Conservation (phyloP, 2,888 invertebrate species). For the Nomada hirtipes region DNA sequence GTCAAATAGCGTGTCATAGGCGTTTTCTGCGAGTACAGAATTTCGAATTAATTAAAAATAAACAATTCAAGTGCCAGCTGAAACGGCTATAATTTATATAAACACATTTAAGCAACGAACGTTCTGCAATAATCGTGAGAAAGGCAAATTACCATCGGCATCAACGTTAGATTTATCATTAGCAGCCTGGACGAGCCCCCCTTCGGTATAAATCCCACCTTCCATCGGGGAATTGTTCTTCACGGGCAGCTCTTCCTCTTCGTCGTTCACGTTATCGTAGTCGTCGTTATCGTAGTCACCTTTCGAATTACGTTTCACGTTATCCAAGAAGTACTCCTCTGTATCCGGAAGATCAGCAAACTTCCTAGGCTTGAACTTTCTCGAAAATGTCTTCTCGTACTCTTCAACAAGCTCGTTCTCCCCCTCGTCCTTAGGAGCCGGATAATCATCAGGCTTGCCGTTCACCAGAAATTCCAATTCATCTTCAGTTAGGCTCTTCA, state of each 20-base stretch:
- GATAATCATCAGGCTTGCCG: constrained; percentile 37
- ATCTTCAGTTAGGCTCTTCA: constrained; percentile 6
- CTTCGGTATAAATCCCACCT: constrained; percentile 75
- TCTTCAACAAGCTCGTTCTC: constrained; percentile 47
- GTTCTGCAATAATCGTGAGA: neutral
- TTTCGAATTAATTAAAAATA: neutral
- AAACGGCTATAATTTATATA: neutral
- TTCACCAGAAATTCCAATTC: constrained; percentile 56
- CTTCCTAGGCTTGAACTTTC: constrained; percentile 71
- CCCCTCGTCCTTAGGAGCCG: constrained; percentile 8
- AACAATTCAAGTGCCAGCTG: neutral
- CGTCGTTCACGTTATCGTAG: constrained; percentile 36
- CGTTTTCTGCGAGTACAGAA: constrained; percentile 77
- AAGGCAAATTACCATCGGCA: constrained; percentile 37
- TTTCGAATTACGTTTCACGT: constrained; percentile 45
- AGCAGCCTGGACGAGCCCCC: constrained; percentile 74
- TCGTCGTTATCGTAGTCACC: constrained; percentile 45
- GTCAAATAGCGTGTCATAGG: constrained; percentile 75
- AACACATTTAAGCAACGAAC: no score
- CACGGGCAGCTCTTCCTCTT: constrained; percentile 20
- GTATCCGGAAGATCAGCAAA: constrained; percentile 42
- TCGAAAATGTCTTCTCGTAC: constrained; percentile 73
- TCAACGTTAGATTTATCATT: constrained; percentile 41
- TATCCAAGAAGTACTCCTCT: constrained; percentile 37
- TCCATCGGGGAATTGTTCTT: constrained; percentile 26